Conservation (phyloP, 2,797 vertebrate genomes). For the Hemibagrus guttatus region DNA sequence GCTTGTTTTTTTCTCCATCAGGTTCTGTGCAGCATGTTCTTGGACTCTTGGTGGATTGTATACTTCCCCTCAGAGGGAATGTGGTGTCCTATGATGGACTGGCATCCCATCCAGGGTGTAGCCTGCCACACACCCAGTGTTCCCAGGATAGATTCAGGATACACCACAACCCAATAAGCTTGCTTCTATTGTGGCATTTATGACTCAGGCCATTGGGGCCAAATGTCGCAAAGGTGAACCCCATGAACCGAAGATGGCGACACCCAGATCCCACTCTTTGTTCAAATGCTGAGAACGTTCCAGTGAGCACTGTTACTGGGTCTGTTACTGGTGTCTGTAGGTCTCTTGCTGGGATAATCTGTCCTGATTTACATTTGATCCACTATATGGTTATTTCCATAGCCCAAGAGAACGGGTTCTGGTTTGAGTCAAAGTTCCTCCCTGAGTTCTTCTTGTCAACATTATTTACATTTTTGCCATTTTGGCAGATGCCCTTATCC, state of each 20-base stretch:
- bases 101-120: slow-evolving; percentile 11
- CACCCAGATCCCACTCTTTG: not conserved
- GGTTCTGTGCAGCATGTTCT: not conserved
- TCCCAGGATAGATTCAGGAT: slow-evolving; percentile 1
- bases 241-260: not conserved
- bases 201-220: not conserved
- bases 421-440: not conserved
- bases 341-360: not conserved
- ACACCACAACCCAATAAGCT: not conserved
- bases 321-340: no score
- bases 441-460: no score
- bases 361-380: not conserved
- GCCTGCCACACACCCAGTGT: not conserved
- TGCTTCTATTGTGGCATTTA: not conserved
- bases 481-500: no score
- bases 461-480: no score
- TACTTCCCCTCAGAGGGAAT: not conserved
- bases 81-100: not conserved
- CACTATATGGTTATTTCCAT: not conserved
- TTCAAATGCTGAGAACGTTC: not conserved
- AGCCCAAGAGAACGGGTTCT: not conserved
- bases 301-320: not conserved
- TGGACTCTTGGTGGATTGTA: not conserved
- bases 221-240: not conserved
- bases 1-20: not conserved